Conservation (phyloP, 2,797 vertebrate species). For the Anableps anableps region DNA sequence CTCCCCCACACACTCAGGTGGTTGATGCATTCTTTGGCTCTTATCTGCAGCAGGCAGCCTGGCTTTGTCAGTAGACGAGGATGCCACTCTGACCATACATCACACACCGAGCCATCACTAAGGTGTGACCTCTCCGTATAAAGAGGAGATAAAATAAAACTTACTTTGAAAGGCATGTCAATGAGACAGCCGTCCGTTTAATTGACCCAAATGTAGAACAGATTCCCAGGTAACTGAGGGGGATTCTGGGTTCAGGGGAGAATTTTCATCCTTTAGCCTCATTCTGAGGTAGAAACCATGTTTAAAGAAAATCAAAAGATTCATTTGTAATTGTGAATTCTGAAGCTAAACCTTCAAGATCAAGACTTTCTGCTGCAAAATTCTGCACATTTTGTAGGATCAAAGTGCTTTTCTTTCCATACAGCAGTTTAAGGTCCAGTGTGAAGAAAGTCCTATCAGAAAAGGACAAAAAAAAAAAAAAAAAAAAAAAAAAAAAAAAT, state of each 20-base stretch:
- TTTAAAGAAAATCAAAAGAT: neutral
- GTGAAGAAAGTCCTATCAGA: neutral
- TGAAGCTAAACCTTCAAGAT: neutral
- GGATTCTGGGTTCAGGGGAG: neutral
- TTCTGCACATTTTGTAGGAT: neutral
- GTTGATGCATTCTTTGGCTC: conserved; percentile 77
- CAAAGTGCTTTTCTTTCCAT: neutral
- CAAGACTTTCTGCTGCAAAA: neutral
- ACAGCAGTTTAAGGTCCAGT: neutral
- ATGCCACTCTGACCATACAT: conserved; percentile 68
- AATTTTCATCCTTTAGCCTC: neutral
- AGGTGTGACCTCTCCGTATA: conserved; percentile 65
- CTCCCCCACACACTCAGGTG: conserved; percentile 14
- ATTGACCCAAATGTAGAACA: conserved; percentile 51
- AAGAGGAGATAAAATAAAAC: conserved; percentile 57
- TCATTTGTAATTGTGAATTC: neutral
- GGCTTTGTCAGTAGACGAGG: conserved; percentile 67
- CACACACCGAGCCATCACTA: conserved; percentile 66
- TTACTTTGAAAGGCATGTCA: conserved; percentile 60
- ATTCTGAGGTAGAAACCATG: neutral
- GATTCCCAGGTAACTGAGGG: conserved; percentile 8
- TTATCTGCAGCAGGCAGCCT: conserved; percentile 82
- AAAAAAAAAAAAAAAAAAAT: neutral
- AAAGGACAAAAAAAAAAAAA: too few species aligned
- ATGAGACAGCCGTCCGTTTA: conserved; percentile 49